Evolutionary conservation across 2,797 vertebrate species (phyloP), one percentile per base, ranked within the genome.

Genomic region (Chanos chanos): DNA sequence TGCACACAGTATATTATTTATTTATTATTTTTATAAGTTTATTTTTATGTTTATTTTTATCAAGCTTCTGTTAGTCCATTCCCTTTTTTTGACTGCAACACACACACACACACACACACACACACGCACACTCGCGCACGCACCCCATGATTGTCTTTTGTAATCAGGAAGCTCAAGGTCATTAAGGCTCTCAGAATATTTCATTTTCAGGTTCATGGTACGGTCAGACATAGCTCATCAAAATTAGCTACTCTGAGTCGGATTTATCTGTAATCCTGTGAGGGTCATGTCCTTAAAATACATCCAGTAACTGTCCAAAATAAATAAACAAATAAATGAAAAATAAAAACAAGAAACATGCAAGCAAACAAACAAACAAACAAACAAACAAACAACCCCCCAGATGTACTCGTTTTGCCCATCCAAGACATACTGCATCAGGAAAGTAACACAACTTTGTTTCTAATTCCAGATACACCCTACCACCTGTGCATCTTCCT

Each of bases 231-330:
- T 7, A n/a, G 37, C 28, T 44, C 39, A 55, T 52, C 24, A 25
- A 19, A 64, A 56, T 24, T 5, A 53, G 51, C 39, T 16, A 1
- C 10, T 8, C 10, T 43, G 36, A 54, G 25, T 43, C 21, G 22
- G 39, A 68, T 62, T 68, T 72, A 34, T 31, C 48, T 54, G 27
- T 56, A 72, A 61, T 64, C 41, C 34, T 51, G 19, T 19, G 13
- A 4, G 39, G 18, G 45, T 54, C 22, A 34, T 39, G 43, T 28
- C 37, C 24, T 40, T 25, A 40, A 25, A 43, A n/a, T n/a, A n/a
- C n/a, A n/a, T n/a, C n/a, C n/a, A n/a, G n/a, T n/a, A n/a, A n/a
- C n/a, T n/a, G n/a, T n/a, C n/a, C n/a, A n/a, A n/a, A 49, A 7
- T 16, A 18, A 10, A 30, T 4, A 12, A 2, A 19, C 36, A n/a